phyloP scores from a whole-genome alignment of 2,113 vertebrate genomes.

The Hystrix cristata region DNA sequence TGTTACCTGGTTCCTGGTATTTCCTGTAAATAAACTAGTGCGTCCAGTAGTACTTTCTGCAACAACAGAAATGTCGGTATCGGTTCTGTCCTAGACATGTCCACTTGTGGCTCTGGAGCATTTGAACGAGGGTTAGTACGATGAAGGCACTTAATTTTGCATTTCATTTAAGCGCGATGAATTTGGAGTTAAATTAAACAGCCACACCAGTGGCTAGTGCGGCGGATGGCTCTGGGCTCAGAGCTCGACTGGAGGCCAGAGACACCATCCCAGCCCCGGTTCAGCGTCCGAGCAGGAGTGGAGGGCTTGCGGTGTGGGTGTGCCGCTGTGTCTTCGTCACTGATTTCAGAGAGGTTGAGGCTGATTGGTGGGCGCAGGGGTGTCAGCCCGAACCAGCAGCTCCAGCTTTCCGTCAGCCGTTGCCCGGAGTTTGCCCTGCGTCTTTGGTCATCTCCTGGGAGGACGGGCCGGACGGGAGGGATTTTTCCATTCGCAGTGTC shows the following conservation, averaged over 20 bases:
- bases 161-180: neutral
- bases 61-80: neutral
- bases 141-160: neutral
- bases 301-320: too few species aligned
- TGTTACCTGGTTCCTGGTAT: neutral
- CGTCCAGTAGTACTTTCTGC: neutral
- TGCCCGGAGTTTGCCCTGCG: neutral
- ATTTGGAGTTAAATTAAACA: neutral
- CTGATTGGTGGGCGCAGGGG: neutral
- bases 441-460: neutral
- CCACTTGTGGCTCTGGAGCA: too few species aligned
- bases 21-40: neutral
- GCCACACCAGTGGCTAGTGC: neutral
- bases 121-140: neutral
- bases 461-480: neutral
- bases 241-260: neutral
- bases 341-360: neutral
- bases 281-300: too few species aligned
- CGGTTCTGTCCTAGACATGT: fast-evolving
- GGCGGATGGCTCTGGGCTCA: neutral
- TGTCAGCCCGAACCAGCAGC: too few species aligned
- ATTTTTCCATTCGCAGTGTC: neutral
- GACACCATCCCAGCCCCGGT: too few species aligned
- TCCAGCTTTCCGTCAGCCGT: neutral
- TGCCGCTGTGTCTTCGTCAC: too few species aligned